Evolutionary conservation across 2,888 invertebrate species (phyloP).

Genomic region (Chesias legatella): DNA sequence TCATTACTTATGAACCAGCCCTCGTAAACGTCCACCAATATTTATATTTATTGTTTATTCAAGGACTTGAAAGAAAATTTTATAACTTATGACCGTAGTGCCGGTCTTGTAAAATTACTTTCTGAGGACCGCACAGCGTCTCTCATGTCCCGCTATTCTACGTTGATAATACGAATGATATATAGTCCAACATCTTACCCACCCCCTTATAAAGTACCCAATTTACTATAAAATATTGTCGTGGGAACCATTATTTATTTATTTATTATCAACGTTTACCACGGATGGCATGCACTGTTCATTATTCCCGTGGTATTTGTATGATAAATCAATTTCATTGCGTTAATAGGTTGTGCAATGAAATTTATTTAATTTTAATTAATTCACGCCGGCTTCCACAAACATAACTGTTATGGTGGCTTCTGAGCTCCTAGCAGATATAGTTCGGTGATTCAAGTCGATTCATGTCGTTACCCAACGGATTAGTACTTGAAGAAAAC

Average conservation of each 20-base stretch:
- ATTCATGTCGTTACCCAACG: too few relatives aligned
- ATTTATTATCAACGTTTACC: slow-evolving; percentile 41
- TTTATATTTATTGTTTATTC: too few relatives aligned
- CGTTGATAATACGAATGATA: slow-evolving; percentile 56
- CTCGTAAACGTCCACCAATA: too few relatives aligned
- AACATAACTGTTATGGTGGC: too few relatives aligned
- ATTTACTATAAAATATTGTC: slow-evolving; percentile 50
- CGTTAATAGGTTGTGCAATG: slow-evolving; percentile 22
- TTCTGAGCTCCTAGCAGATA: too few relatives aligned
- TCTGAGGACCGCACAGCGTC: slow-evolving; percentile 35
- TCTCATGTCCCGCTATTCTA: slow-evolving; percentile 36
- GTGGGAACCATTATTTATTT: slow-evolving; percentile 43
- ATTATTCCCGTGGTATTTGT: slow-evolving; percentile 37
- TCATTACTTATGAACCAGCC: too few relatives aligned
- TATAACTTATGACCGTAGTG: slow-evolving; percentile 19
- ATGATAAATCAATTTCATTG: slow-evolving; percentile 37
- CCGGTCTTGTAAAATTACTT: slow-evolving; percentile 50
- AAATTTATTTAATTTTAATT: slow-evolving; percentile 20
- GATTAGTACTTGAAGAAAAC: too few relatives aligned
- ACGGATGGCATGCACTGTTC: slow-evolving; percentile 28
- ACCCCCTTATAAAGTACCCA: slow-evolving; percentile 49
- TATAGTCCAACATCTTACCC: slow-evolving; percentile 51
- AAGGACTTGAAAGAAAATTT: too few relatives aligned
- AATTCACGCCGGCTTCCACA: slow-evolving; percentile 7
- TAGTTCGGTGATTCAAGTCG: too few relatives aligned